Conservation (phyloP, 2,113 vertebrate species). For the Trichechus manatus region DNA sequence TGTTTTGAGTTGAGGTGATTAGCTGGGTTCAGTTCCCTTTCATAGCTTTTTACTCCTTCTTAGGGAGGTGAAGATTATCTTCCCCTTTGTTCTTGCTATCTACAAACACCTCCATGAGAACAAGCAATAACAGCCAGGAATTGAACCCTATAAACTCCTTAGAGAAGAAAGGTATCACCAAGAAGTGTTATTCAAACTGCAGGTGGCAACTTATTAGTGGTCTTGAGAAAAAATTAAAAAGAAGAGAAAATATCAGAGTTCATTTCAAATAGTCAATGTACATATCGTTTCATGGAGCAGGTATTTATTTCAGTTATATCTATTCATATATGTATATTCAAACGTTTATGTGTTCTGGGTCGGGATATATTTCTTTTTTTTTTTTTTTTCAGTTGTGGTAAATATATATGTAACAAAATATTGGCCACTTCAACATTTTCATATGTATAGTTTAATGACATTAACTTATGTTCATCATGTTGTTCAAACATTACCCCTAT, state of each 20-base stretch:
- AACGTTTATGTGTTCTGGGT: background rate
- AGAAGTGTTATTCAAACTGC: constrained; percentile 4
- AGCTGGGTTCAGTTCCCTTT: constrained; percentile 14
- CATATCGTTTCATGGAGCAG: background rate
- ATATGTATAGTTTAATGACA: too few relatives aligned
- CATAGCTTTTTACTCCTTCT: background rate
- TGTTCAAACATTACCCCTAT: too few relatives aligned
- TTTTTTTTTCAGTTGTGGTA: too few relatives aligned
- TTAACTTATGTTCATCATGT: too few relatives aligned
- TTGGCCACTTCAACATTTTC: too few relatives aligned
- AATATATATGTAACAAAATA: background rate
- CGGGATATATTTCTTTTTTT: constrained; percentile 12
- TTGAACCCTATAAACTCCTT: background rate
- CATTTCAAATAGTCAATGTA: constrained; percentile 30
- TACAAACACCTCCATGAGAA: constrained; percentile 3
- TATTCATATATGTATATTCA: constrained; percentile 6
- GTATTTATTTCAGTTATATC: background rate
- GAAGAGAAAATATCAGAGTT: constrained; percentile 12
- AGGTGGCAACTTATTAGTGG: background rate
- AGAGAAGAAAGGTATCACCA: background rate
- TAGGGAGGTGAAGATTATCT: background rate
- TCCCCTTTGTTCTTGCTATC: background rate
- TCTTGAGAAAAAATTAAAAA: constrained; percentile 5
- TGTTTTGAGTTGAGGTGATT: constrained; percentile 30
- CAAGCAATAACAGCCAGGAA: background rate